Conservation (phyloP, 2,113 vertebrate genomes). For the Deroptyus accipitrinus region DNA sequence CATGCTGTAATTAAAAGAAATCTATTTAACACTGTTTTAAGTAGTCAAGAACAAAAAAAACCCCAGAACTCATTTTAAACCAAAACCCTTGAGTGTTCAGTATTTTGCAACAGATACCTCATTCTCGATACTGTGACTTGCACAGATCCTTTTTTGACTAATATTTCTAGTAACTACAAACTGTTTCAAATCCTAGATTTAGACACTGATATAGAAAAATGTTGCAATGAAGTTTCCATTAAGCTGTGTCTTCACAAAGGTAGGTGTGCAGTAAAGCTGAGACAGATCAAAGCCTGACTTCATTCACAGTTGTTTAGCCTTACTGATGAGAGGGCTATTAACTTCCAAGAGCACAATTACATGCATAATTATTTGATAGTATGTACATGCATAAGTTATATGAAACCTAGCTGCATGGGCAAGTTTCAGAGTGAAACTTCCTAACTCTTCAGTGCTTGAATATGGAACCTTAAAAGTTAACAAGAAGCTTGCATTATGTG, state of each 20-base stretch:
- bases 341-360: not conserved
- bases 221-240: not conserved
- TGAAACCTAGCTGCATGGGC: not conserved
- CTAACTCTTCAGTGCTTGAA: not conserved
- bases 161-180: not conserved
- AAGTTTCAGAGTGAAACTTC: not conserved
- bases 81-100: not conserved
- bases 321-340: not conserved
- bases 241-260: not conserved
- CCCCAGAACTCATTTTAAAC: not conserved
- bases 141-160: not conserved
- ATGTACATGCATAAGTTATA: not conserved
- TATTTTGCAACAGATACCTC: not conserved
- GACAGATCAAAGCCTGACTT: not conserved
- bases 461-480: not conserved
- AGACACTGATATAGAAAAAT: not conserved
- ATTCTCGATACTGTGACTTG: not conserved
- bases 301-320: not conserved
- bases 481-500: not conserved
- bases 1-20: not conserved
- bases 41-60: not conserved
- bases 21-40: not conserved
- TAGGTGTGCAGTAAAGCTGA: not conserved
- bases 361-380: not conserved
- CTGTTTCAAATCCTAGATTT: not conserved